Base-by-base conservation (phyloP, 2,888 invertebrate genomes). In the Ophion slaviceki region DNA sequence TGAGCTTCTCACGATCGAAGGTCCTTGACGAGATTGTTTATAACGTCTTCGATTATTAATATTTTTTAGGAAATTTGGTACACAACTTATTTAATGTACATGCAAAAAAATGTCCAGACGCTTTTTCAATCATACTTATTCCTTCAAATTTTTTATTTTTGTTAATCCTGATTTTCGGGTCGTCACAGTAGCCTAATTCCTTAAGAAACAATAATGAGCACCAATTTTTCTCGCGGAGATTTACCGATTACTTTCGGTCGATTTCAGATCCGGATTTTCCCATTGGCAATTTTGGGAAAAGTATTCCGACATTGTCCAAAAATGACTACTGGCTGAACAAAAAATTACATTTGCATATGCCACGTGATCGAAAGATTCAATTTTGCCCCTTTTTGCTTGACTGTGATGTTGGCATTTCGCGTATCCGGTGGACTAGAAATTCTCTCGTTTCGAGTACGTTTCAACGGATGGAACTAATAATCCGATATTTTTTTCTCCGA, bases 401-500 rank as follows among this genome's bases (percentile, higher is more conserved):
- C 14, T n/a, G 53, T 77, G 36, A 57, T 67, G 57, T 53, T 14
- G 3, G 2, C 11, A 53, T 53, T 53, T 53, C 53, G 53, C 53
- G 14, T 77, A 32, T 53, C 64, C 28, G 17, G 36, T 53, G 32
- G 76, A 77, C 76, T 77, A 77, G 76, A 77, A 24, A 36, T 47
- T 67, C 2, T 77, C 66, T 77, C 24, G 36, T 77, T 76, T 36
- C 53, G 20, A 17, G n/a, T 53, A 24, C n/a, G 62, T 70, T 24
- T 67, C 10, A 47, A 53, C 14, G 17, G 28, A 17, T 70, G 7
- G 17, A 70, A 53, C 14, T 53, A 53, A 53, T 17, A 53, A 53
- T 53, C 53, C 14, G 53, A 53, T 17, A 4, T 53, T 53, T 14
- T 53, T 14, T 17, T 14, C 53, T 53, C 17, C 14, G 53, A 53